Evolutionary conservation across 2,888 invertebrate species (phyloP), one percentile per base, ranked within the genome.

Genomic region (Torymus tubicola): DNA sequence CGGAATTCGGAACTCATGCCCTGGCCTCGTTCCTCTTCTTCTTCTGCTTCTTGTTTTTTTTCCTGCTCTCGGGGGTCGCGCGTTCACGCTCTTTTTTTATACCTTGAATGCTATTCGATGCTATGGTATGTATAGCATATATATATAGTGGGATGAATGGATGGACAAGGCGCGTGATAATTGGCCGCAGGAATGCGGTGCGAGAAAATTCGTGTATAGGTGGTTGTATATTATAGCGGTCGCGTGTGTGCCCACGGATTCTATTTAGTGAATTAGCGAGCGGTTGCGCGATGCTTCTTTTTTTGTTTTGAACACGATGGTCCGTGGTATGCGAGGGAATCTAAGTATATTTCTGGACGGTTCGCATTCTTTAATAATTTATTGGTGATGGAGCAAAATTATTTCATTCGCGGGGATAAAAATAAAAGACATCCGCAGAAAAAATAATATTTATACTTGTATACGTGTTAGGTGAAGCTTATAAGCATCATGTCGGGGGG

Each of bases 1-100:
- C 52, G 70, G 70, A 81, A 81, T 81, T 81, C 70, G 70, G 74
- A 78, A 78, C 70, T 60, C 31, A 31, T 31, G 55, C 55, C 55
- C 0, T 31, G 58, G 21, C 64, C 68, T 81, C 31, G 24, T 31
- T 57, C 42, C 50, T 50, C 67, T 69, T 73, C 67, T 69, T 73
- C 24, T 55, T 18, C 31, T 11, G 69, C 63, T 16, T 53, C 52
- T 16, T 14, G 31, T 14, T n/a, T 65, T 18, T 31, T n/a, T 58
- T 16, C 3, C 8, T 61, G 5, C 57, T 2, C n/a, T 21, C 1
- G 14, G 16, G 12, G 65, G 14, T 50, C 14, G 52, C n/a, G 61
- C 61, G n/a, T n/a, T n/a, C n/a, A 21, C 42, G 42, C 42, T 5
- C 42, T 71, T 71, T 58, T 64, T 71, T 14, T 60, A 16, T 10